Evolutionary conservation across 1,140 invertebrate species (phyloP).

Genomic region (Eurosta solidaginis): DNA sequence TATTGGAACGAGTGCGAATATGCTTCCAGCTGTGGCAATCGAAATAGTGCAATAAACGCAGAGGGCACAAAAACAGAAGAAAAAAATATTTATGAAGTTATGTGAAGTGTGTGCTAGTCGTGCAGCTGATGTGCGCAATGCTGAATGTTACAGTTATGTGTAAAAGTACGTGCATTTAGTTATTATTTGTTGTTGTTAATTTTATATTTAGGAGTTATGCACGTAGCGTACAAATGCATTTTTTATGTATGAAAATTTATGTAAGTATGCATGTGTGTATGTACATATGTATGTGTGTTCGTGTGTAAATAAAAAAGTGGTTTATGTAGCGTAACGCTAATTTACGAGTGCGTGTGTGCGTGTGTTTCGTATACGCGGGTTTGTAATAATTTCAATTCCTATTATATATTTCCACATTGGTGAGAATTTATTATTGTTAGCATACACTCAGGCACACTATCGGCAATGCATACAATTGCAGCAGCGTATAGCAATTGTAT

Average conservation of each 20-base stretch:
- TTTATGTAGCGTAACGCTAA: not conserved
- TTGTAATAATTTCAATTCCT: slow-evolving; percentile 59
- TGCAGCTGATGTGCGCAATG: not conserved
- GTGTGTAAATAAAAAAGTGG: not conserved
- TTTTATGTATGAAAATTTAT: not conserved
- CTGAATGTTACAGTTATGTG: not conserved
- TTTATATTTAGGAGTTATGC: not conserved
- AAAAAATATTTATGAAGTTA: not conserved
- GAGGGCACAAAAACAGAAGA: not conserved
- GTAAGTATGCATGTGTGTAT: not conserved
- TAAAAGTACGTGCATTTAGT: not conserved
- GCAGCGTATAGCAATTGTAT: too few species aligned
- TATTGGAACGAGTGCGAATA: not conserved
- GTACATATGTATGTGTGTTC: not conserved
- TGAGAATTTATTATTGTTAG: slow-evolving; percentile 24
- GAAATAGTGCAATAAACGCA: not conserved
- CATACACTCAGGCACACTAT: not conserved
- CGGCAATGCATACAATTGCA: not conserved
- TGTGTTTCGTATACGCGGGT: slow-evolving; percentile 12
- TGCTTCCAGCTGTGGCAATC: not conserved
- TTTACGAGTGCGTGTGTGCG: not conserved
- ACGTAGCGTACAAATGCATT: not conserved
- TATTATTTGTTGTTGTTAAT: not conserved
- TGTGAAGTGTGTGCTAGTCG: not conserved
- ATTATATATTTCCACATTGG: slow-evolving; percentile 57